These are phyloP conservation scores for Ranitomeya variabilis DNA, from an alignment of 2,113 vertebrate species.

Conservation along the genomic window DNA sequence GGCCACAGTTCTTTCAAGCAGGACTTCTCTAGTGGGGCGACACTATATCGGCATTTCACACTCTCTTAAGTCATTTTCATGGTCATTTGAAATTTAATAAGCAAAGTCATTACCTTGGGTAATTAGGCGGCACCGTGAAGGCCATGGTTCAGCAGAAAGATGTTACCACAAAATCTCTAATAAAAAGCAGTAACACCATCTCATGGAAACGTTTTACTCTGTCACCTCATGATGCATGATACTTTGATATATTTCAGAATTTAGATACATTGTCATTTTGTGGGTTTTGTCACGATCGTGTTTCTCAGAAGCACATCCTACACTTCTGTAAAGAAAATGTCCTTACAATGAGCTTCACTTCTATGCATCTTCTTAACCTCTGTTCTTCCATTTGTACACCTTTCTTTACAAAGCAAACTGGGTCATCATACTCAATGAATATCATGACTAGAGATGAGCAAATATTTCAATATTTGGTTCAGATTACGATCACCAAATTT, in stretches of 20 bases:
- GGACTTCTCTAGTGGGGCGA: not conserved
- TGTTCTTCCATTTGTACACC: too few relatives aligned
- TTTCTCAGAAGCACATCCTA: not conserved
- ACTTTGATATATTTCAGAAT: not conserved
- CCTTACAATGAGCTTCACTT: too few relatives aligned
- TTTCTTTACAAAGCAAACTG: too few relatives aligned
- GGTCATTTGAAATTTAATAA: conserved; percentile 47
- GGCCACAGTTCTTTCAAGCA: not conserved
- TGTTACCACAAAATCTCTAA: conserved; percentile 21
- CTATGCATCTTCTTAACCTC: too few relatives aligned
- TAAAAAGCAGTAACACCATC: not conserved
- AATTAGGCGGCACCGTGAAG: conserved; percentile 44
- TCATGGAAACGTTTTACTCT: conserved; percentile 17
- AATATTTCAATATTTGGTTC: too few relatives aligned
- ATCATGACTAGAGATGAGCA: too few relatives aligned
- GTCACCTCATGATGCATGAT: not conserved
- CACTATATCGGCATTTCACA: conserved; percentile 25
- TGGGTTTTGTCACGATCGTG: not conserved
- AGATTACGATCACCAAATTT: too few relatives aligned
- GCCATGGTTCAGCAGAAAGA: conserved; percentile 35
- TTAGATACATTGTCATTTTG: not conserved
- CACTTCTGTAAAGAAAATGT: too few relatives aligned
- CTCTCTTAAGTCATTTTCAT: conserved; percentile 34
- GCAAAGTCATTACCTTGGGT: conserved; percentile 27
- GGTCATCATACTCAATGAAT: too few relatives aligned